phyloP scores from a whole-genome alignment of 2,113 vertebrate species.

The Archocentrus centrarchus region DNA sequence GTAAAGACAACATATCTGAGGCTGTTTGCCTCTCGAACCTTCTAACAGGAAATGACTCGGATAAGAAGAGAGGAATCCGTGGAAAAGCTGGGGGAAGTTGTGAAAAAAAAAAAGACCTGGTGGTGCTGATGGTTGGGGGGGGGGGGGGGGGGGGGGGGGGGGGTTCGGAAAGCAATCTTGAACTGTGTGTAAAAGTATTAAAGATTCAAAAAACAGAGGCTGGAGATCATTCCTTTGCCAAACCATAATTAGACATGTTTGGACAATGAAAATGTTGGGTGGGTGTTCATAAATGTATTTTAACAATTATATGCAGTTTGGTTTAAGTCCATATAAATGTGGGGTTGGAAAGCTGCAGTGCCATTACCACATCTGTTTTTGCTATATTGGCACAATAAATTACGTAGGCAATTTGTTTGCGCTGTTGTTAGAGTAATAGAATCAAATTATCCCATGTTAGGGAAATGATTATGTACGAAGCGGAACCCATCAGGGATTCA shows the following conservation, averaged over 20 bases:
- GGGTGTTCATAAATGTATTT: conserved; percentile 64
- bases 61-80: conserved; percentile 32
- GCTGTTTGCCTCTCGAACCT: conserved; percentile 46
- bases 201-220: conserved; percentile 49
- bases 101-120: conserved; percentile 10
- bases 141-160: neutral
- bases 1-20: conserved; percentile 22
- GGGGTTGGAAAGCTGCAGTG: conserved; percentile 63
- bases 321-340: conserved; percentile 68
- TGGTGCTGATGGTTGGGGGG: neutral
- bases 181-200: conserved; percentile 47
- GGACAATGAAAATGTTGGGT: conserved; percentile 62
- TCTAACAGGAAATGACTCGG: conserved; percentile 41
- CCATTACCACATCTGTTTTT: conserved; percentile 77
- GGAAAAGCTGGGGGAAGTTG: conserved; percentile 41
- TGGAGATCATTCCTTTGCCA: conserved; percentile 55
- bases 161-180: conserved; percentile 27
- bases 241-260: conserved; percentile 70
- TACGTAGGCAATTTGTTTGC: conserved; percentile 77
- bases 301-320: conserved; percentile 65
- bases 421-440: conserved; percentile 80
- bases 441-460: conserved; percentile 78
- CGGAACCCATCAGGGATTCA: conserved; percentile 75
- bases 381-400: conserved; percentile 79
- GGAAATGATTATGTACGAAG: conserved; percentile 77